Evolutionary conservation across 1,140 invertebrate genomes (phyloP), one percentile per base, ranked within the genome.

Genomic region (Zelostemma sp.): DNA sequence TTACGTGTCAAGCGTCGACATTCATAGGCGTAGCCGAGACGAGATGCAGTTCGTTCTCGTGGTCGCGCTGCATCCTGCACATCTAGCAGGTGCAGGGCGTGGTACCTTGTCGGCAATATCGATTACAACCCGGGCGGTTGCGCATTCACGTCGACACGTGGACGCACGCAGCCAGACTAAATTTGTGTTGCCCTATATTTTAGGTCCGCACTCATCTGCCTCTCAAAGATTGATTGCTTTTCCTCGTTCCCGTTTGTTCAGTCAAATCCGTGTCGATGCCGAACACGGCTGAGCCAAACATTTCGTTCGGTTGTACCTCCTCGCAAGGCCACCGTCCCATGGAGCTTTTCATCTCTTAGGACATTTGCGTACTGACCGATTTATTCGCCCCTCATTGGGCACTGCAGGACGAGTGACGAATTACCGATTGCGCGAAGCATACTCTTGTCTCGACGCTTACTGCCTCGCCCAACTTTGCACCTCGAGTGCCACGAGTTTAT

Each of bases 131-230:
- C 76, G 78, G 79, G 82, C 80, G 81, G 82, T 84, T 84, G 82
- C 82, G 82, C 82, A 83, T 83, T 84, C 80, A 81, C 80, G 79
- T 81, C 80, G 80, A 82, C 80, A 84, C 80, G 81, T 82, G 81
- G 80, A 79, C 74, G 74, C 78, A 83, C 80, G 66, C 55, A 71
- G 66, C 62, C 57, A 69, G 75, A 70, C 66, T 83, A 82, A 84
- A 84, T 84, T 84, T 84, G 80, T 79, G 80, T 83, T 84, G 82
- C 76, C 81, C 82, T 84, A 84, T 83, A 84, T 84, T 84, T 82
- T 82, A 83, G 78, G 73, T 83, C 76, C 74, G 75, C 79, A 80
- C 81, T 83, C 82, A 82, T 83, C 82, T 83, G 78, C 80, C 81
- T 82, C 80, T 84, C 81, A 83, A 82, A 84, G 82, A 83, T 81